Base-by-base conservation (phyloP, 2,797 vertebrate genomes). In the Sphenodon punctatus region DNA sequence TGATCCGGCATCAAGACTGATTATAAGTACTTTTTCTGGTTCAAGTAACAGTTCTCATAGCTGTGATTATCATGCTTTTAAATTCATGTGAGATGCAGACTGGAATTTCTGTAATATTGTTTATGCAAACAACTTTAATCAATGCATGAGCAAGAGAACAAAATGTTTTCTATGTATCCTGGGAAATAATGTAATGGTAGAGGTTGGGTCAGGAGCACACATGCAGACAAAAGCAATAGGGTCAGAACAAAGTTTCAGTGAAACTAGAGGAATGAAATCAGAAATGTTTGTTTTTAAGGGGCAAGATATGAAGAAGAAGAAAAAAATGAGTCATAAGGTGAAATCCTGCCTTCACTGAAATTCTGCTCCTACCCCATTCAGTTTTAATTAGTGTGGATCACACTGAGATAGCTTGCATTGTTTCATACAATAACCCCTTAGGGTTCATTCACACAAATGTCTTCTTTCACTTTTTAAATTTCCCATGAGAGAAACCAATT, bases 301-400 rank as follows among this genome's bases (percentile, higher is more conserved):
- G 7, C 43, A 46, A 36, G 41, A 6, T 0, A 12, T 11, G n/a
- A n/a, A n/a, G n/a, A n/a, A n/a, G n/a, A n/a, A 23, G 3, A 9
- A 6, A 36, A 36, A 36, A 5, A 36, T 34, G 36, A 36, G 36
- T 36, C 58, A 5, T 36, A 32, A 22, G n/a, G n/a, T 27, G 36
- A 36, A 36, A 34, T 34, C 8, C 36, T 34, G 36, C 36, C 36
- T 34, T 36, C 8, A 36, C 55, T 43, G 25, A 48, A 48, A 10
- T 46, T 23, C 46, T 48, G 12, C 5, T 46, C 2, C 25, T 19
- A 7, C 11, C 45, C 46, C 19, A 12, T 48, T 48, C 46, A 48
- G 10, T 48, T 48, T 48, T 6, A 25, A 48, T 48, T 23, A 25
- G 23, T 48, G 46, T 10, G 25, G 20, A 22, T 46, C 11, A 48